These are phyloP conservation scores for Diuraphis noxia DNA, from an alignment of 1,140 invertebrate species.

Conservation along the genomic window DNA sequence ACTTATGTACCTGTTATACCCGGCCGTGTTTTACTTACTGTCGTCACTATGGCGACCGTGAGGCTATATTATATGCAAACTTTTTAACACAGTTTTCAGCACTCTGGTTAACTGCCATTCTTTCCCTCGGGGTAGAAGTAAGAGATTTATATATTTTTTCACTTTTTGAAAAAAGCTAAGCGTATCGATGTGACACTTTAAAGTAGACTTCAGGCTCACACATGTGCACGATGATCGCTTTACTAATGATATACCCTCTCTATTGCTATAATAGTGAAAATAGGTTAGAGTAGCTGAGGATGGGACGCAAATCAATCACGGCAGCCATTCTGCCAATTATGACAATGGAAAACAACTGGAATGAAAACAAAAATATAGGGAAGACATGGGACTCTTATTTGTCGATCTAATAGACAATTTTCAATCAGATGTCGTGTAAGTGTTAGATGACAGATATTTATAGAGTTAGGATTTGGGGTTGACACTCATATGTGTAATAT, in stretches of 20 bases:
- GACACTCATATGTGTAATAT: no score
- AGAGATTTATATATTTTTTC: conserved; percentile 28
- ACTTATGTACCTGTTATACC: conserved; percentile 36
- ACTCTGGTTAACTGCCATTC: conserved; percentile 24
- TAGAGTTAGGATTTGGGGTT: not conserved
- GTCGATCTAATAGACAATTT: not conserved
- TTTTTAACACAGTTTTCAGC: conserved; percentile 48
- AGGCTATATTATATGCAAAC: conserved; percentile 26
- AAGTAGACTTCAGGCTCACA: not conserved
- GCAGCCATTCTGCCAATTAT: not conserved
- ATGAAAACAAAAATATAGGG: not conserved
- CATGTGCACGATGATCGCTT: not conserved
- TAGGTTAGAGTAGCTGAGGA: not conserved
- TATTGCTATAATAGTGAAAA: not conserved
- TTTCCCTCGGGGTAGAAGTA: not conserved
- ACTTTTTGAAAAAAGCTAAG: not conserved
- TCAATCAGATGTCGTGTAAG: not conserved
- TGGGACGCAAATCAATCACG: not conserved
- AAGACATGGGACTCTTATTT: not conserved
- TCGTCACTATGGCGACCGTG: conserved; percentile 40
- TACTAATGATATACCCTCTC: not conserved
- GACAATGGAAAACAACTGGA: not conserved
- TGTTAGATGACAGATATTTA: not conserved
- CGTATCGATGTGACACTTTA: not conserved
- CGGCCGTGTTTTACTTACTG: conserved; percentile 16